These are phyloP conservation scores for Leptonema lineaticorne DNA, from an alignment of 1,140 invertebrate genomes.

Conservation along the genomic window DNA sequence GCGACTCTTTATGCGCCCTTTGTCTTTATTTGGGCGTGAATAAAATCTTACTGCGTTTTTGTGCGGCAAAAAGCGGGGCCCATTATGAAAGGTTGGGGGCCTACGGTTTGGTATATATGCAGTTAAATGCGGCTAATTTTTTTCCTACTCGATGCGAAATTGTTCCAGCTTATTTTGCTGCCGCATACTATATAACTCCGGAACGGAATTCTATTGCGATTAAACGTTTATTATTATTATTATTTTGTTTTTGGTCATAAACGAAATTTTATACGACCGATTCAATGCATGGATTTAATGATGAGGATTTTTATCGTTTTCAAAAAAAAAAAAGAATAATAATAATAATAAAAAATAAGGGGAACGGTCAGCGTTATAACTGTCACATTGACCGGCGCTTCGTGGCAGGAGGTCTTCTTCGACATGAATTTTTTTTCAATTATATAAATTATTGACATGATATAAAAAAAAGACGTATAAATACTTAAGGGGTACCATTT, in stretches of 20 bases:
- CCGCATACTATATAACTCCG: neutral
- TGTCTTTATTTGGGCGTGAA: conserved; percentile 37
- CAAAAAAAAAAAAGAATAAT: too few species aligned
- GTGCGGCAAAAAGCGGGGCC: conserved; percentile 18
- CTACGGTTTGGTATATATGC: neutral
- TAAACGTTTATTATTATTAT: too few species aligned
- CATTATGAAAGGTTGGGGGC: conserved; percentile 8
- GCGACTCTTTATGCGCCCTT: conserved; percentile 16
- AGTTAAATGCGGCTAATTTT: conserved; percentile 17
- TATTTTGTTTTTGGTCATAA: too few species aligned
- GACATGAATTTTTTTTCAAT: neutral
- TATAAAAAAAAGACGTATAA: too few species aligned
- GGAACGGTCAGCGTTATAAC: neutral
- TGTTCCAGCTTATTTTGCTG: neutral
- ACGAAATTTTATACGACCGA: too few species aligned
- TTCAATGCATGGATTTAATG: too few species aligned
- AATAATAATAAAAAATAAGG: too few species aligned
- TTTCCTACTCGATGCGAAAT: neutral
- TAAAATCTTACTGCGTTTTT: conserved; percentile 32
- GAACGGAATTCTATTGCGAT: neutral
- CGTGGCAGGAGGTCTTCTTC: conserved; percentile 7
- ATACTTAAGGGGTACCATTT: too few species aligned
- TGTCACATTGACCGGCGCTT: neutral
- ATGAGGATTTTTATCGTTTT: too few species aligned
- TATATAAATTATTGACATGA: neutral